phyloP scores from a whole-genome alignment of 2,797 vertebrate genomes.

The Chelidonichthys spinosus region DNA sequence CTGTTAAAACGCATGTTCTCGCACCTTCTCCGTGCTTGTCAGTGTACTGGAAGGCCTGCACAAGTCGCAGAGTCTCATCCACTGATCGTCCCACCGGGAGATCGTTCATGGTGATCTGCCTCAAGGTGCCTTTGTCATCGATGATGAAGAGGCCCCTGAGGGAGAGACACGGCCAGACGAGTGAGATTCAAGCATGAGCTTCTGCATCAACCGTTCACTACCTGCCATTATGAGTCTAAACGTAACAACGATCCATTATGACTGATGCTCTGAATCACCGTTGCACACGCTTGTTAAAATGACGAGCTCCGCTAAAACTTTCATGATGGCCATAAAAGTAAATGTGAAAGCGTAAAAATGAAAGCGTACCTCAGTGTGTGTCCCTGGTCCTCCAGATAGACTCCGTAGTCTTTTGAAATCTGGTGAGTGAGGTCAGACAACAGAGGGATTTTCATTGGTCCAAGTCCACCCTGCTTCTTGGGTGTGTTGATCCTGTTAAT shows the following conservation, averaged over 20 bases:
- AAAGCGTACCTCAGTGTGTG: conserved; percentile 91
- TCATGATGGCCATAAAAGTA: conserved; percentile 3
- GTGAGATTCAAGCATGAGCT: neutral
- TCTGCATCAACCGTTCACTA: neutral
- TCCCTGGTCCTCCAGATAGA: conserved; percentile 96
- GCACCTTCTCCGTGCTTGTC: conserved; percentile 98
- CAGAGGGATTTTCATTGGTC: conserved; percentile 94
- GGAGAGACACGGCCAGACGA: conserved; percentile 37
- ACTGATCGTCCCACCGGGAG: conserved; percentile 97
- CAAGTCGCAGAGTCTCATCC: conserved; percentile 95
- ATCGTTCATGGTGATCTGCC: conserved; percentile 99
- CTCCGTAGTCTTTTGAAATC: conserved; percentile 97
- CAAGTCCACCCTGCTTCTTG: conserved; percentile 95
- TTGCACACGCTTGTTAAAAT: neutral
- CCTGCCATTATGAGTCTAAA: too few species aligned
- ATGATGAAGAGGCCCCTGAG: conserved; percentile 97
- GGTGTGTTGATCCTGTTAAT: conserved; percentile 94
- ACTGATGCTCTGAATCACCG: too few species aligned
- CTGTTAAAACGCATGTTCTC: neutral
- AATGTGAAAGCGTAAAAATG: neutral
- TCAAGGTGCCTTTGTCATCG: conserved; percentile 92
- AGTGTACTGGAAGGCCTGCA: conserved; percentile 98
- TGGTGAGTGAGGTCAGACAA: conserved; percentile 96
- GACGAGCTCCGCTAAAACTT: neutral
- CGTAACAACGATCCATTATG: too few species aligned